Conservation (phyloP, 2,113 vertebrate species). For the Myotis brandtii region DNA sequence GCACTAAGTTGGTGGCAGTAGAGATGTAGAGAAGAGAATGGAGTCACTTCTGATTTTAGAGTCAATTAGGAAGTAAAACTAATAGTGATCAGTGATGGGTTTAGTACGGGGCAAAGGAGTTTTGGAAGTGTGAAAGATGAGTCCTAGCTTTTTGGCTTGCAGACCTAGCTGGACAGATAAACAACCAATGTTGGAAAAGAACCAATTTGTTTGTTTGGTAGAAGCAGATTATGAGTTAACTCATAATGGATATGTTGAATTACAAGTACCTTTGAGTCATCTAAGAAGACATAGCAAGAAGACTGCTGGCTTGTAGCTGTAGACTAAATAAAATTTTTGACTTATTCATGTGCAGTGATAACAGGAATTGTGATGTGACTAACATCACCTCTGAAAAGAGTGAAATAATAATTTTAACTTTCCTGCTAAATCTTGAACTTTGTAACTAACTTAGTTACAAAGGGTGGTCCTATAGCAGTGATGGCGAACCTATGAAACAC, state of each 20-base stretch:
- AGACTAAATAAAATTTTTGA: conserved; percentile 14
- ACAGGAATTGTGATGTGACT: not conserved
- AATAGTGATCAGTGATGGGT: not conserved
- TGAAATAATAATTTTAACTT: not conserved
- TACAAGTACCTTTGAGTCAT: not conserved
- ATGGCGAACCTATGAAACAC: too few species aligned
- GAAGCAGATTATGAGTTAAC: not conserved
- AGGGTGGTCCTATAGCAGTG: too few species aligned
- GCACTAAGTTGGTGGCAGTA: not conserved
- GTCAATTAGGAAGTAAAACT: not conserved
- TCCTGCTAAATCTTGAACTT: conserved; percentile 8
- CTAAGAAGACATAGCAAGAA: not conserved
- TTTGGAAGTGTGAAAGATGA: not conserved
- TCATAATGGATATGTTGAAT: not conserved
- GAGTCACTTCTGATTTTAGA: not conserved
- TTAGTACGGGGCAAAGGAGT: not conserved
- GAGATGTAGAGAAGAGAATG: not conserved
- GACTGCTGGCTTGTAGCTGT: not conserved
- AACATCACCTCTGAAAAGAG: not conserved
- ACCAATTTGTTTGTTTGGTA: not conserved
- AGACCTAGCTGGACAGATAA: not conserved
- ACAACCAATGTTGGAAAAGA: not conserved
- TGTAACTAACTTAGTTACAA: not conserved
- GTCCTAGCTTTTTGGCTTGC: not conserved
- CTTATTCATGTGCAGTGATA: not conserved